Conservation (phyloP, 2,113 vertebrate genomes). For the Hippocampus zosterae region DNA sequence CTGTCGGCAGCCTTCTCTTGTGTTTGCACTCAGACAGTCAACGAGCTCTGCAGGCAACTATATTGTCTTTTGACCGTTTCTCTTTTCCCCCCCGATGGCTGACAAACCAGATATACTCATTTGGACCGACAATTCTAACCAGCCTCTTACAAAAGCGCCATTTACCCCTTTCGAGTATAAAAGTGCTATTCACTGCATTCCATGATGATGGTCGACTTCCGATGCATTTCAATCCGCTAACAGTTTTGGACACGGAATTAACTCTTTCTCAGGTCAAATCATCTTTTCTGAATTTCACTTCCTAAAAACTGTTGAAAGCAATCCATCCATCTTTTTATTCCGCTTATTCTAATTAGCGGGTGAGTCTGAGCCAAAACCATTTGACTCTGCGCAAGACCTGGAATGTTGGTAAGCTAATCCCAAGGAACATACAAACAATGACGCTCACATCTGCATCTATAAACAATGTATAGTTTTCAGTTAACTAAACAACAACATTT, state of each 20-base stretch:
- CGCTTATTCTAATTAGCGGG: too few relatives aligned
- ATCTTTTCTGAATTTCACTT: too few relatives aligned
- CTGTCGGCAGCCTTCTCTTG: conserved; percentile 60
- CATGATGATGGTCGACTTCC: background rate
- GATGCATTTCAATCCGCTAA: background rate
- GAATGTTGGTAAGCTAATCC: background rate
- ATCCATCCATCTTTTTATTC: background rate
- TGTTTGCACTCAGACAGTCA: conserved; percentile 52
- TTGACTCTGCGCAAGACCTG: too few relatives aligned
- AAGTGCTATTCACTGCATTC: background rate
- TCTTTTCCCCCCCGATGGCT: background rate
- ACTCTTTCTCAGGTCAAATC: background rate
- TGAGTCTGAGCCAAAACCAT: too few relatives aligned
- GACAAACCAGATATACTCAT: background rate
- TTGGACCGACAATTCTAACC: background rate
- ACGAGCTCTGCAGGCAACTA: conserved; percentile 14
- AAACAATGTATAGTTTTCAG: background rate
- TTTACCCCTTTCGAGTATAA: background rate
- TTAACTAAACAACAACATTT: background rate
- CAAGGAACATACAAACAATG: background rate
- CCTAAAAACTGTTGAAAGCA: background rate
- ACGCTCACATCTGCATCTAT: background rate
- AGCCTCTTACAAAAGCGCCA: background rate
- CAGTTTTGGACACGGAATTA: background rate
- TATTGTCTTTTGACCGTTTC: conserved; percentile 11